Conservation (phyloP, 1,140 invertebrate genomes). For the Pseudachorutes palmiensis region DNA sequence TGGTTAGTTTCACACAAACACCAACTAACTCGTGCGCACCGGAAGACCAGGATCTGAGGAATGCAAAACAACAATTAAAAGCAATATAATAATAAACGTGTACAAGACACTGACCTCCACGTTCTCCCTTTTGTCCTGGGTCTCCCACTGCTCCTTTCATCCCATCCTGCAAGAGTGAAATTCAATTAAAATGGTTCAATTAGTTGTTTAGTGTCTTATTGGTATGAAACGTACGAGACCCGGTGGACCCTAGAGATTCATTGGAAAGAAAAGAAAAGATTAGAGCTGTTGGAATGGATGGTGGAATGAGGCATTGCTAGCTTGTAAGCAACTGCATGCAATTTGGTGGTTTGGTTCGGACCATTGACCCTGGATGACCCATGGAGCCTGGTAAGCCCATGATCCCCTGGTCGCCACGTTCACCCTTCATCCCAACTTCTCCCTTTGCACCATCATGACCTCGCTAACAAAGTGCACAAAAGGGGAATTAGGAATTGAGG, state of each 20-base stretch:
- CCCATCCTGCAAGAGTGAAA: constrained; percentile 13
- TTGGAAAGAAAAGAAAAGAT: background rate
- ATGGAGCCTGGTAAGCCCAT: constrained; percentile 86
- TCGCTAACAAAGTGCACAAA: background rate
- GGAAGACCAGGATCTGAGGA: constrained; percentile 65
- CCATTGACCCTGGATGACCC: constrained; percentile 45
- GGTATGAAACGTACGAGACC: background rate
- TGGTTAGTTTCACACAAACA: background rate
- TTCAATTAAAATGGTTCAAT: constrained; percentile 11
- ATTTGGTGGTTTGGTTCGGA: constrained; percentile 4
- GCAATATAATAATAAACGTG: background rate
- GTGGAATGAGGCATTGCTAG: background rate
- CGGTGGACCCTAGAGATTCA: constrained; percentile 1
- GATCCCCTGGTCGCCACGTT: constrained; percentile 78
- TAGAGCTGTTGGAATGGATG: background rate
- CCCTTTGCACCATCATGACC: constrained; percentile 9
- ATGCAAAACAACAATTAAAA: constrained; percentile 10
- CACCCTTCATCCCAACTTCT: background rate
- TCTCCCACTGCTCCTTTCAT: constrained; percentile 35
- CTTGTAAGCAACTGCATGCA: background rate
- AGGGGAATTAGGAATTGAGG: background rate
- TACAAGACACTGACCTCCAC: background rate
- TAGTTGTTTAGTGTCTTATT: background rate
- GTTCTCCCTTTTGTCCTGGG: constrained; percentile 64
- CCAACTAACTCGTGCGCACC: constrained; percentile 52